phyloP scores from a whole-genome alignment of 2,888 invertebrate species.

The Aelia acuminata region DNA sequence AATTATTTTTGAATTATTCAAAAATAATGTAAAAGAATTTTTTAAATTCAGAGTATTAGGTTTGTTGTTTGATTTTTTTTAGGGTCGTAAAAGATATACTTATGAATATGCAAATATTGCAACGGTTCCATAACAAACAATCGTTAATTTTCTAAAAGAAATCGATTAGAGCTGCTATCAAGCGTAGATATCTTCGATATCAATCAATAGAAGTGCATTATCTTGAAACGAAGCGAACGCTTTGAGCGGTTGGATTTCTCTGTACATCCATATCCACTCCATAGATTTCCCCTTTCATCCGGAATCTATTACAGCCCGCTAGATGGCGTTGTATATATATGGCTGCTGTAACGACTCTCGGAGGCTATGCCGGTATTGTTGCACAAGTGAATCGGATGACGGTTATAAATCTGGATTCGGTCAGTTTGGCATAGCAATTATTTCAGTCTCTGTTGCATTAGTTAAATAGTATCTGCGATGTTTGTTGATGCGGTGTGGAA shows the following conservation, averaged over 20 bases:
- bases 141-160: conserved; percentile 10
- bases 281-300: conserved; percentile 33
- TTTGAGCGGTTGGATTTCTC: conserved; percentile 29
- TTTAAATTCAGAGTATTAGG: too few relatives aligned
- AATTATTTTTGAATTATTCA: too few relatives aligned
- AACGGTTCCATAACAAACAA: not conserved
- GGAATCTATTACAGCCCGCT: not conserved
- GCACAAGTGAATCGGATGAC: not conserved
- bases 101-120: too few relatives aligned
- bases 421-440: not conserved
- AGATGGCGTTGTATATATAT: not conserved
- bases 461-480: not conserved
- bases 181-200: not conserved
- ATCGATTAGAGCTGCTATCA: not conserved
- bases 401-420: not conserved
- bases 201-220: not conserved
- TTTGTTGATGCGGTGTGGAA: not conserved
- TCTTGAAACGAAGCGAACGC: not conserved
- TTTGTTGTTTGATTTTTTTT: too few relatives aligned
- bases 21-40: too few relatives aligned
- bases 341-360: not conserved
- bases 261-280: not conserved
- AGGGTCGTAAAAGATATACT: too few relatives aligned
- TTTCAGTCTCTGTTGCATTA: conserved; percentile 1
- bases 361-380: not conserved